Evolutionary conservation across 1,140 invertebrate genomes (phyloP), one percentile per base, ranked within the genome.

Genomic region (Diabrotica undecimpunctata): DNA sequence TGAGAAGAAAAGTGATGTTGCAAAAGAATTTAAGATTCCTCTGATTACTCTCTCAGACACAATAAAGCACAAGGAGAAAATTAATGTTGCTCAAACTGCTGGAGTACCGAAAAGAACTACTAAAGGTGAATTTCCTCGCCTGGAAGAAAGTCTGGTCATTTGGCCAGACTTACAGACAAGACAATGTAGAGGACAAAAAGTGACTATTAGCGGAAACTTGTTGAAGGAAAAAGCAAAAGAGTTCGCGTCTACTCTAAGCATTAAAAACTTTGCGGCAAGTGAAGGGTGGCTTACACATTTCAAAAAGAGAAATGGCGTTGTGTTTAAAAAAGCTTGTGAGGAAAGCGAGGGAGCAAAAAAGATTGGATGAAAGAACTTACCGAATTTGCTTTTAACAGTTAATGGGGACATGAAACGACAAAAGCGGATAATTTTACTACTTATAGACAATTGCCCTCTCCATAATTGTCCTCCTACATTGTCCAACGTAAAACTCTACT

Each of bases 241-340:
- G 14, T 25, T 25, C 14, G 52, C 50, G 41, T 53, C 50, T 62
- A 60, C 60, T 53, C 46, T 53, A 53, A 62, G 60, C 60, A 54
- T 14, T 14, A 54, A 52, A 52, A 62, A 62, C 50, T 62, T 62
- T 62, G 50, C 50, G 52, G 41, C 50, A 62, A 62, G 60, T 62
- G 46, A 62, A 53, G 14, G 60, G 50, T 62, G 60, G 60, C 46
- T 53, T 62, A 62, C 60, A 62, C 52, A 62, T 62, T 62, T 62
- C 60, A 62, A 62, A 62, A 62, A 62, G 60, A 62, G 60, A 62
- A 62, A 54, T 62, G 50, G 60, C 52, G 60, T 62, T 62, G 60
- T 62, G 14, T 62, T 62, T 62, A 62, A 52, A 61, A 61, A 46
- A 61, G 59, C 46, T 61, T 61, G 59, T 61, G n/a, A 39, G 59